Percentiles rank a stretch among this genome's conserved stretches.
phyloP scores from a whole-genome alignment of 2,797 vertebrate genomes.

The Phylloscopus collybita region DNA sequence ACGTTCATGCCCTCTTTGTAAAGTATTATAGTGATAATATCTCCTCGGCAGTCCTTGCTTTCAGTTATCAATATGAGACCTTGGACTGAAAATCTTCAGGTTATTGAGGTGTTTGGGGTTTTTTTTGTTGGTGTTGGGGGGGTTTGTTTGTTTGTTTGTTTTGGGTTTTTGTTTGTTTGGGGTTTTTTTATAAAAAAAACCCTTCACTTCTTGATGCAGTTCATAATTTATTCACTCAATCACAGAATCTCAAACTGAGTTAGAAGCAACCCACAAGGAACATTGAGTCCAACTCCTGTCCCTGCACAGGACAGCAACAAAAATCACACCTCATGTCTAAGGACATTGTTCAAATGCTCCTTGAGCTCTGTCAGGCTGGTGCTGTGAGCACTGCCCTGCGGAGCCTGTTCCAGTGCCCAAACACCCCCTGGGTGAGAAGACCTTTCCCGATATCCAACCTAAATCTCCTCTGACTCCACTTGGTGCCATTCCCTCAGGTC shows the following conservation, averaged over 20 bases:
- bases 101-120: not conserved
- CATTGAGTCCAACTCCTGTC: not conserved
- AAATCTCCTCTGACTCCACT: not conserved
- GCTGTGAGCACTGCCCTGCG: not conserved
- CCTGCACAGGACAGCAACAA: not conserved
- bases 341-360: rapidly evolving
- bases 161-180: not conserved
- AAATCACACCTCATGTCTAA: not conserved
- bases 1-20: not conserved
- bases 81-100: not conserved
- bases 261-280: not conserved
- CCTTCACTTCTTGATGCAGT: not conserved
- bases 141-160: too few relatives aligned
- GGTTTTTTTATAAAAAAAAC: too few relatives aligned
- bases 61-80: not conserved
- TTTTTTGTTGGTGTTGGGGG: not conserved
- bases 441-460: too few relatives aligned
- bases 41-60: not conserved
- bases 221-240: not conserved
- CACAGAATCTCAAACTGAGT: not conserved
- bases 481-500: not conserved
- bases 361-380: not conserved
- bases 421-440: not conserved
- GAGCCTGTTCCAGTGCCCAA: not conserved
- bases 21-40: not conserved